These are phyloP conservation scores for Habroteleia sp. DNA, from an alignment of 2,888 invertebrate species.

Conservation along the genomic window DNA sequence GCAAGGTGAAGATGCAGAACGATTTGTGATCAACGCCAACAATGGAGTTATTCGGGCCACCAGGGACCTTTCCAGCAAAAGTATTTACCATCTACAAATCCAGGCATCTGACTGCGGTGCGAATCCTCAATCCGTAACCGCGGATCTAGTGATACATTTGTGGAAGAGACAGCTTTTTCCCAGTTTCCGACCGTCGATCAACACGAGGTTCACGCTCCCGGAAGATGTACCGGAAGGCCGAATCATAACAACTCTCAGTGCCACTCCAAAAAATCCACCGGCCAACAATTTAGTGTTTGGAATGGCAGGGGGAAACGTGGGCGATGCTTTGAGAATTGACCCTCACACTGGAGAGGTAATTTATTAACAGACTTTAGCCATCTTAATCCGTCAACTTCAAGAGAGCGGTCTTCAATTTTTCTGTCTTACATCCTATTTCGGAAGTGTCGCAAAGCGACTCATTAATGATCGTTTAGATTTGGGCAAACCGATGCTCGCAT, in stretches of 20 bases:
- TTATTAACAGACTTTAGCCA: neutral
- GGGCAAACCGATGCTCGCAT: too few relatives aligned
- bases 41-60: constrained; percentile 94
- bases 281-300: constrained; percentile 88
- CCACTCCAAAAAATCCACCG: constrained; percentile 90
- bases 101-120: constrained; percentile 91
- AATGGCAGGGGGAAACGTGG: constrained; percentile 96
- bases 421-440: too few relatives aligned
- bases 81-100: constrained; percentile 87
- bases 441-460: too few relatives aligned
- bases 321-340: constrained; percentile 92
- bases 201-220: constrained; percentile 88
- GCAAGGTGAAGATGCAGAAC: constrained; percentile 88
- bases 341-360: constrained; percentile 86
- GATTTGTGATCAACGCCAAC: constrained; percentile 89
- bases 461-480: too few relatives aligned
- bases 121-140: constrained; percentile 86
- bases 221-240: constrained; percentile 91
- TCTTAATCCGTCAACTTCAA: too few relatives aligned
- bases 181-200: constrained; percentile 84
- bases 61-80: constrained; percentile 85
- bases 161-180: constrained; percentile 91
- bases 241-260: constrained; percentile 88
- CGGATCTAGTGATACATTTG: constrained; percentile 89
- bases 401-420: too few relatives aligned